These are phyloP conservation scores for Notarius quadriscutis DNA, from an alignment of 2,113 vertebrate genomes.

Conservation along the genomic window DNA sequence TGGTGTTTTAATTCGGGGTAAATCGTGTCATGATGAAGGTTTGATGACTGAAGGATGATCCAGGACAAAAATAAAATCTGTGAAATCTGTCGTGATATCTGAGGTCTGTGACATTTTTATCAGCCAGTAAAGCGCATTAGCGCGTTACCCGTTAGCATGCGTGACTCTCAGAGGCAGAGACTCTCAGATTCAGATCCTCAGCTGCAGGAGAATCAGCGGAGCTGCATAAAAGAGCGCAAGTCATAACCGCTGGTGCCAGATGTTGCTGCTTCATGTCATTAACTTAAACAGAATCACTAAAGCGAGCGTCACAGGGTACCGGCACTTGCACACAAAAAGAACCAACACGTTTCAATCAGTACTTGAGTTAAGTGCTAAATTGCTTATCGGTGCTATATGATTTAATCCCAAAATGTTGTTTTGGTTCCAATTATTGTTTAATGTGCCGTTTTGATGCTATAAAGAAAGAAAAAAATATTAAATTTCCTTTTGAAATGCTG, in stretches of 20 bases:
- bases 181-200: slow-evolving; percentile 30
- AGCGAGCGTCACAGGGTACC: neutral
- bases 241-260: slow-evolving; percentile 61
- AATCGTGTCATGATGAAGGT: neutral
- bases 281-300: slow-evolving; percentile 36
- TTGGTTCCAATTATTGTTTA: neutral
- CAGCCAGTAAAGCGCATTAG: neutral
- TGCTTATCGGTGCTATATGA: neutral
- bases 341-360: neutral
- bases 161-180: neutral
- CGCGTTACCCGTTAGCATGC: slow-evolving; percentile 1
- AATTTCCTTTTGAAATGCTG: neutral
- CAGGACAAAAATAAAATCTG: neutral
- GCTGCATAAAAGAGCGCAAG: slow-evolving; percentile 18
- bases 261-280: slow-evolving; percentile 56
- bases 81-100: neutral
- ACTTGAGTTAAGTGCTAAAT: neutral
- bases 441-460: neutral
- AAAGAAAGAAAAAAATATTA: neutral
- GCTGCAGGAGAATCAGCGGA: slow-evolving; percentile 21
- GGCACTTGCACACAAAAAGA: neutral
- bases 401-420: neutral
- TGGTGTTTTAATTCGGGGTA: neutral
- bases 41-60: neutral
- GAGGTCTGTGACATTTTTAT: neutral